phyloP scores from a whole-genome alignment of 2,113 vertebrate genomes.

The Corythornis vintsioides region DNA sequence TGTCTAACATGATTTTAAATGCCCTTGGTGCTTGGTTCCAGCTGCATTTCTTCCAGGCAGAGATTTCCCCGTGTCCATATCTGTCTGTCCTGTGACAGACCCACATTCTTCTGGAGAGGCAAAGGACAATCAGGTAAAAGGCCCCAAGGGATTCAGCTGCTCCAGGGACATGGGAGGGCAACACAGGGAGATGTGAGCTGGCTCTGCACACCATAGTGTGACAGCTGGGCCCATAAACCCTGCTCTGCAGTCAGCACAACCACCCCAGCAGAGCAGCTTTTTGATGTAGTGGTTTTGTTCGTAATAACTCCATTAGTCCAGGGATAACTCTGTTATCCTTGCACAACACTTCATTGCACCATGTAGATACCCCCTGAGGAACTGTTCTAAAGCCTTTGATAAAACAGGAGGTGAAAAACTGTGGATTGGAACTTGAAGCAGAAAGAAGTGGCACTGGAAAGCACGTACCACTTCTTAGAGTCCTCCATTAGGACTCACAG shows the following conservation, averaged over 20 bases:
- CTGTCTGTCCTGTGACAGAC: background rate
- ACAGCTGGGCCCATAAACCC: background rate
- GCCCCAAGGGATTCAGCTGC: background rate
- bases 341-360: slow-evolving; percentile 19
- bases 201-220: background rate
- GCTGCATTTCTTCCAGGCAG: background rate
- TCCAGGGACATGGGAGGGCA: background rate
- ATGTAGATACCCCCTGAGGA: background rate
- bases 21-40: background rate
- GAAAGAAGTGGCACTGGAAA: background rate
- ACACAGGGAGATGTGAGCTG: background rate
- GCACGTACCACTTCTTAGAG: background rate
- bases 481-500: background rate
- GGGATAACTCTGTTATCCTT: slow-evolving; percentile 18
- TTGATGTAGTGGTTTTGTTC: slow-evolving; percentile 1
- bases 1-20: background rate
- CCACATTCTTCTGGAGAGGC: background rate
- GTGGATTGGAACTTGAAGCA: background rate
- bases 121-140: background rate
- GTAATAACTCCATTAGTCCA: background rate
- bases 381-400: slow-evolving; percentile 14
- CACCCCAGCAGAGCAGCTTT: background rate
- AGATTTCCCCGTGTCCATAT: background rate
- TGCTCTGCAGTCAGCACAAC: background rate
- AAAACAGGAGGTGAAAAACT: background rate